Base-by-base conservation (phyloP, 2,797 vertebrate species). In the Parambassis ranga region DNA sequence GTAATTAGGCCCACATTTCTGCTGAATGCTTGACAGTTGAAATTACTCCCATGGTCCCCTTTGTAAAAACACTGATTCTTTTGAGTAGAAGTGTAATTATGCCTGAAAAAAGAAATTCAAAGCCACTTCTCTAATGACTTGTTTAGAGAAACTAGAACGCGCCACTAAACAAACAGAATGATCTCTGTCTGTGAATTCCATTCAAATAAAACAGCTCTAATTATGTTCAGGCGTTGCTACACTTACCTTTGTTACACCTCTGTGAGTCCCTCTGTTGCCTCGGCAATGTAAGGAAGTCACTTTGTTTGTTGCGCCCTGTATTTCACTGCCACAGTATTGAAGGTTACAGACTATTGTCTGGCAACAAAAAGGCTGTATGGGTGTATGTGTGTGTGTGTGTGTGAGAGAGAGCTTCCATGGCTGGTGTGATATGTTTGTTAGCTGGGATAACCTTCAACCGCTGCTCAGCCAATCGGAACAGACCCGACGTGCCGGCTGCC, bases 381-480 rank as follows among this genome's bases (percentile, higher is more conserved):
- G 50, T 74, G 67, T 71, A 67, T 44, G 10, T 41, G 22, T 39
- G 46, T 57, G 22, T 10, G 36, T 60, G 37, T 43, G 23, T 53
- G 36, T 63, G 23, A 49, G 43, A 39, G 48, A 44, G 36, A 26
- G 41, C 31, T 16, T 71, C 70, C 67, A 71, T 38, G 66, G 71
- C 71, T 71, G 70, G 51, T 14, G 50, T 83, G 80, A 87, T 78
- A 33, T 82, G 83, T 89, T 88, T 84, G 78, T 86, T 83, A 81
- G 77, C 67, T n/a, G 46, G 72, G 62, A 77, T 89, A 87, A 91
- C 89, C 87, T 90, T 91, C 88, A 87, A 57, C 74, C 16, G 52
- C 75, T 87, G 82, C 84, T 76, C 86, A 89, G 81, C 88, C 85
- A 88, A 74, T 87, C 13, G 81, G 85, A 90, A 91, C 88, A 69